phyloP scores from a whole-genome alignment of 1,140 invertebrate genomes.

The Chelonus insularis region DNA sequence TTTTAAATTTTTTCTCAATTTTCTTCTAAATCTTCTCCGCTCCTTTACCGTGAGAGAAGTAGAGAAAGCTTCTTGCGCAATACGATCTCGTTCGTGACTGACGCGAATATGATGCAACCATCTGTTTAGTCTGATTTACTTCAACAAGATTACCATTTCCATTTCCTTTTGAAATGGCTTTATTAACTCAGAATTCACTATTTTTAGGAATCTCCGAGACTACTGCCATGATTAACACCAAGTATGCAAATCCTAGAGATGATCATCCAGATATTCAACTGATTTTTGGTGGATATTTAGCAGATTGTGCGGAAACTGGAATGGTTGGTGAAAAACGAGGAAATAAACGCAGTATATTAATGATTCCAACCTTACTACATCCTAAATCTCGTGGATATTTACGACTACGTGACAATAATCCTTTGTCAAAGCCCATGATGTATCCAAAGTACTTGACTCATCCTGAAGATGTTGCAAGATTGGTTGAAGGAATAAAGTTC shows the following conservation, averaged over 20 bases:
- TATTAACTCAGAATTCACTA: not conserved
- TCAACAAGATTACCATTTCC: not conserved
- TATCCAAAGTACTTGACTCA: slow-evolving; percentile 82
- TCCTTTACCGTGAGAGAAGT: slow-evolving; percentile 9
- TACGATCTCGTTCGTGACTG: slow-evolving; percentile 41
- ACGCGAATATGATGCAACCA: slow-evolving; percentile 38
- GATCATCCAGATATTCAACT: slow-evolving; percentile 84
- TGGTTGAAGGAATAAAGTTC: slow-evolving; percentile 78
- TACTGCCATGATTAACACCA: slow-evolving; percentile 80
- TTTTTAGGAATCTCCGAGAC: slow-evolving; percentile 75
- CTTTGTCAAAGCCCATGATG: slow-evolving; percentile 77
- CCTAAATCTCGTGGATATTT: slow-evolving; percentile 82
- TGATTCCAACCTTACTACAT: slow-evolving; percentile 72
- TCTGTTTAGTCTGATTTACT: slow-evolving; percentile 28
- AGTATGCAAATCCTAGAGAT: slow-evolving; percentile 72
- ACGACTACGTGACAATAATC: slow-evolving; percentile 74
- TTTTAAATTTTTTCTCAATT: not conserved
- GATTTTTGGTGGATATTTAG: slow-evolving; percentile 82
- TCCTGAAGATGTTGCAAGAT: slow-evolving; percentile 71
- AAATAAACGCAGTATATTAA: slow-evolving; percentile 60
- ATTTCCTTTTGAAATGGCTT: too few relatives aligned
- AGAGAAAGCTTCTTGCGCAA: slow-evolving; percentile 54
- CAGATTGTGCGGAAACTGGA: slow-evolving; percentile 81
- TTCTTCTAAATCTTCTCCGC: not conserved
- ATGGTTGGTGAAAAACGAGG: slow-evolving; percentile 74